Conservation (phyloP, 2,888 invertebrate species). For the Oxystoma pomonae region DNA sequence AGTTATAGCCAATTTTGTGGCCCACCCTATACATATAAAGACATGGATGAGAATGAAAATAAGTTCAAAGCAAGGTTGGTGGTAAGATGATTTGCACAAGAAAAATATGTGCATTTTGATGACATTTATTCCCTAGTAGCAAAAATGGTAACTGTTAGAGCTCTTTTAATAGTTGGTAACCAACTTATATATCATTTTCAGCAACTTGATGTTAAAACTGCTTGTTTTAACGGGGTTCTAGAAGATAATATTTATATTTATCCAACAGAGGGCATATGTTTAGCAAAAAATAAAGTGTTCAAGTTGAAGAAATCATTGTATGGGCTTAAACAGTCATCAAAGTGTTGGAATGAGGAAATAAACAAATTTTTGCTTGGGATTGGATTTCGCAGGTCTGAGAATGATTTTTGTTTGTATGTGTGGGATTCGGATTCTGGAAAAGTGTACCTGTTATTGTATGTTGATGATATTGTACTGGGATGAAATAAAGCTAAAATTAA, state of each 20-base stretch:
- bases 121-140: background rate
- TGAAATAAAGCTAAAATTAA: background rate
- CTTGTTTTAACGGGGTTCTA: background rate
- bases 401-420: background rate
- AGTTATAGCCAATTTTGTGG: no score
- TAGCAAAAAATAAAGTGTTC: background rate
- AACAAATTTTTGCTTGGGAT: background rate
- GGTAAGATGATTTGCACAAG: background rate
- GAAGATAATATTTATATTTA: background rate
- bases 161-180: background rate
- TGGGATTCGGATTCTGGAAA: background rate
- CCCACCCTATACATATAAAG: conserved; percentile 14
- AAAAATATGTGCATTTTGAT: background rate
- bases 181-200: no score
- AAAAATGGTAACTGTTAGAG: background rate
- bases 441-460: background rate
- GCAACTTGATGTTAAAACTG: no score
- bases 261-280: background rate
- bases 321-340: background rate
- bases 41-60: background rate
- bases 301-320: background rate
- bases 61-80: background rate
- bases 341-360: background rate
- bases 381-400: background rate
- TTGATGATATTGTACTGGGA: background rate